phyloP scores from a whole-genome alignment of 2,888 invertebrate genomes.

The Drosophila silvestris region DNA sequence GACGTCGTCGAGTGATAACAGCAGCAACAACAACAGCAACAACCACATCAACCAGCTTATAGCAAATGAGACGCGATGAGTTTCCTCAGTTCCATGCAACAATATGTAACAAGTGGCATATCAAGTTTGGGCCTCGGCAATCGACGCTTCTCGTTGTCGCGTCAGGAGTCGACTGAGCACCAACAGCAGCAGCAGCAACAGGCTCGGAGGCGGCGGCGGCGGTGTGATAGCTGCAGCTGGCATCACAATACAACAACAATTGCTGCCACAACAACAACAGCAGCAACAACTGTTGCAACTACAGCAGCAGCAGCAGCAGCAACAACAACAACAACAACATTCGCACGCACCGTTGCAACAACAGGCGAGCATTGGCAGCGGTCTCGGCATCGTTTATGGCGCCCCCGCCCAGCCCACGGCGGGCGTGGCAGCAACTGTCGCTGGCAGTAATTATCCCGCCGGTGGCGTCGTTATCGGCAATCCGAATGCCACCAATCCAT shows the following conservation, averaged over 20 bases:
- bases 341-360: conserved; percentile 65
- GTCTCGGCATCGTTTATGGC: conserved; percentile 58
- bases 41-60: conserved; percentile 14
- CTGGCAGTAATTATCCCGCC: conserved; percentile 68
- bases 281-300: conserved; percentile 38
- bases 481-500: conserved; percentile 82
- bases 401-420: conserved; percentile 66
- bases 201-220: conserved; percentile 49
- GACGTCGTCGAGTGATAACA: conserved; percentile 15
- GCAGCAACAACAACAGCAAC: conserved; percentile 3
- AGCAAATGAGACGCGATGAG: conserved; percentile 88
- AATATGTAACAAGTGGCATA: conserved; percentile 94
- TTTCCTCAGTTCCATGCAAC: conserved; percentile 93
- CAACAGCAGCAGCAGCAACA: conserved; percentile 41
- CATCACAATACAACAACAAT: conserved; percentile 23
- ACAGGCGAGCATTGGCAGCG: conserved; percentile 69
- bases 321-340: conserved; percentile 39
- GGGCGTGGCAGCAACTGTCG: conserved; percentile 43
- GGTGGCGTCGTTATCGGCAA: conserved; percentile 83
- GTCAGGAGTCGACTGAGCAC: conserved; percentile 88
- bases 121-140: conserved; percentile 92
- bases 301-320: conserved; percentile 40
- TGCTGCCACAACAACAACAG: conserved; percentile 24
- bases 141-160: conserved; percentile 89
- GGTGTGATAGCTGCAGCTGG: conserved; percentile 29